phyloP scores from a whole-genome alignment of 37 sponge, comb jelly and placozoan genomes.

The Beroe ovata region DNA sequence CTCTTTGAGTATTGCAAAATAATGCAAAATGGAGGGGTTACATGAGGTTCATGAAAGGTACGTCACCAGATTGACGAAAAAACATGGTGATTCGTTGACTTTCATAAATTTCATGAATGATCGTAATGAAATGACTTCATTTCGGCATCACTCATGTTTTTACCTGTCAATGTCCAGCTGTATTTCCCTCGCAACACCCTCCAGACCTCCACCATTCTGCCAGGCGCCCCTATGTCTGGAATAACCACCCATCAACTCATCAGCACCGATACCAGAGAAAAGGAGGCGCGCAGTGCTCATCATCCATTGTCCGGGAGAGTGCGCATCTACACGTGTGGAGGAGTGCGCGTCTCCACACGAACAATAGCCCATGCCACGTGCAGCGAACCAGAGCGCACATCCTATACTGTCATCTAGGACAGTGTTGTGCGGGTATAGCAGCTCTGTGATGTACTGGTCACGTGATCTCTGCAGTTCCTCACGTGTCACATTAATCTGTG shows the following conservation, averaged over 20 bases:
- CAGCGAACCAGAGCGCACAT: slow-evolving; percentile 97
- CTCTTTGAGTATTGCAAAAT: too few relatives aligned
- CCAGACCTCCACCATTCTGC: slow-evolving; percentile 72
- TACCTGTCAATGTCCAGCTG: slow-evolving; percentile 81
- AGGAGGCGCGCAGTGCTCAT: slow-evolving; percentile 67
- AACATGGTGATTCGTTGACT: too few relatives aligned
- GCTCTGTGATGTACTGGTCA: slow-evolving; percentile 72
- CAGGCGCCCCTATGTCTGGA: slow-evolving; percentile 80
- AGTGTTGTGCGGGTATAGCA: slow-evolving; percentile 85
- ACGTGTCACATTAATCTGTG: slow-evolving; percentile 13
- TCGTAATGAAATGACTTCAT: too few relatives aligned
- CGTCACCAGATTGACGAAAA: too few relatives aligned
- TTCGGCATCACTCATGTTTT: too few relatives aligned
- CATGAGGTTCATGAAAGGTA: too few relatives aligned
- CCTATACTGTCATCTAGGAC: slow-evolving; percentile 99
- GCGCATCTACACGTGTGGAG: not conserved
- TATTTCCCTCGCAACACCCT: slow-evolving; percentile 78
- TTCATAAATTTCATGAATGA: too few relatives aligned
- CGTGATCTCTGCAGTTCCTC: slow-evolving; percentile 65
- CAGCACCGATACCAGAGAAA: slow-evolving; percentile 88
- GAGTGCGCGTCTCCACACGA: not conserved
- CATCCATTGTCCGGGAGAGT: slow-evolving; percentile 19
- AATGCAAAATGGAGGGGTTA: too few relatives aligned
- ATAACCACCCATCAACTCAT: slow-evolving; percentile 92
- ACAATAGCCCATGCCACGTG: slow-evolving; percentile 80